Evolutionary conservation across 1,140 invertebrate genomes (phyloP).

Genomic region (Penaeus japonicus): DNA sequence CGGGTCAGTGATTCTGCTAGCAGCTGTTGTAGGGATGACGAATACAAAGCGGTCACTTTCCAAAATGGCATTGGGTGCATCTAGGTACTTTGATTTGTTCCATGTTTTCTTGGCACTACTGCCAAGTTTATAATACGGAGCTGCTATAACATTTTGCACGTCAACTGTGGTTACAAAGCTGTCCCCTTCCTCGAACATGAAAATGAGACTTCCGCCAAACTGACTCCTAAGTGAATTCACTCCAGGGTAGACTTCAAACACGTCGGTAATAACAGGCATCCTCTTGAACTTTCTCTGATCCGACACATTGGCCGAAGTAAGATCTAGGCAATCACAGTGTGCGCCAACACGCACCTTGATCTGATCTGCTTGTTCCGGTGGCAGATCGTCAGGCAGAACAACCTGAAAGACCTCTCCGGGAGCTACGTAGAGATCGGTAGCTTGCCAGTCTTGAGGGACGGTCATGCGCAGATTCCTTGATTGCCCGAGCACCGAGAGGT

Average conservation of each 20-base stretch:
- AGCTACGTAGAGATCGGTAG: conserved; percentile 24
- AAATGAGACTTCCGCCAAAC: conserved; percentile 35
- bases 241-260: conserved; percentile 26
- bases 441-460: conserved; percentile 29
- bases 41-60: conserved; percentile 16
- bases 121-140: conserved; percentile 11
- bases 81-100: not conserved
- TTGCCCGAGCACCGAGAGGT: not conserved
- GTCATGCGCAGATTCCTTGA: conserved; percentile 24
- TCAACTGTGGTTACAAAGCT: not conserved
- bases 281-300: not conserved
- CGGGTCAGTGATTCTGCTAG: not conserved
- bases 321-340: conserved; percentile 10
- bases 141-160: conserved; percentile 21
- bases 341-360: conserved; percentile 29
- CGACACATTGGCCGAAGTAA: not conserved
- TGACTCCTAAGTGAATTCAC: conserved; percentile 14
- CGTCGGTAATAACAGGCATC: conserved; percentile 23
- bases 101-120: not conserved
- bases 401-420: conserved; percentile 17
- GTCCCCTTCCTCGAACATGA: conserved; percentile 6
- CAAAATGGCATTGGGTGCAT: conserved; percentile 14
- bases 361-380: not conserved
- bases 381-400: not conserved
- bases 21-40: not conserved